phyloP scores from a whole-genome alignment of 2,797 vertebrate genomes.

The Xerus rutilus region DNA sequence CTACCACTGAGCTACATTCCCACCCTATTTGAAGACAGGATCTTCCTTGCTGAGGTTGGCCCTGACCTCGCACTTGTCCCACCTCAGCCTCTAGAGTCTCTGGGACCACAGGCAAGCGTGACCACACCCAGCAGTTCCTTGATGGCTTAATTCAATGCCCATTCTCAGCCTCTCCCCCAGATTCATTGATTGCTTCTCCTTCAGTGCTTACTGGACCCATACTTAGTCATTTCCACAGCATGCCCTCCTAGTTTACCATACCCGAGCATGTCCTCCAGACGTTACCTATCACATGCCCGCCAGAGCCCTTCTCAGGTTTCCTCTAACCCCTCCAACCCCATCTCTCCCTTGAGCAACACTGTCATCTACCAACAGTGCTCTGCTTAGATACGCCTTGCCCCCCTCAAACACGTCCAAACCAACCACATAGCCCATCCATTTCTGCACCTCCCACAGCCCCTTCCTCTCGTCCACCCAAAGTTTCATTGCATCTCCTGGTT shows the following conservation, averaged over 20 bases:
- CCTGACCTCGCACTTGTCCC: no score
- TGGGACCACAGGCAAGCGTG: fast-evolving
- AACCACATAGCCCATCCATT: background rate
- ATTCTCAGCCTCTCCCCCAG: background rate
- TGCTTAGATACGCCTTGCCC: background rate
- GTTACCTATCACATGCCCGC: background rate
- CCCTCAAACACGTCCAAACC: background rate
- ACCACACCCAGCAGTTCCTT: background rate
- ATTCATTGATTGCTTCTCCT: background rate
- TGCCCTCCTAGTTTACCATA: background rate
- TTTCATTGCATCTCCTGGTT: no score
- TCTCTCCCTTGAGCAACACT: background rate
- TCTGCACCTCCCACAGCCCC: background rate
- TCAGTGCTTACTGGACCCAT: no score
- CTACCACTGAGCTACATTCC: no score
- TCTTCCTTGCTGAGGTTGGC: background rate
- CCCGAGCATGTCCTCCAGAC: background rate
- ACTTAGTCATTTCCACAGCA: background rate
- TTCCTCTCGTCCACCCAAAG: background rate
- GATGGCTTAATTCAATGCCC: background rate
- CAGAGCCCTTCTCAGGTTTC: background rate
- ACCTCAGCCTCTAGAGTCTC: background rate
- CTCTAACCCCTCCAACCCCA: background rate
- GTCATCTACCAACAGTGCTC: background rate
- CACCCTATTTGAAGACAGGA: background rate